Conservation (phyloP, 2,797 vertebrate genomes). For the Prionace glauca region DNA sequence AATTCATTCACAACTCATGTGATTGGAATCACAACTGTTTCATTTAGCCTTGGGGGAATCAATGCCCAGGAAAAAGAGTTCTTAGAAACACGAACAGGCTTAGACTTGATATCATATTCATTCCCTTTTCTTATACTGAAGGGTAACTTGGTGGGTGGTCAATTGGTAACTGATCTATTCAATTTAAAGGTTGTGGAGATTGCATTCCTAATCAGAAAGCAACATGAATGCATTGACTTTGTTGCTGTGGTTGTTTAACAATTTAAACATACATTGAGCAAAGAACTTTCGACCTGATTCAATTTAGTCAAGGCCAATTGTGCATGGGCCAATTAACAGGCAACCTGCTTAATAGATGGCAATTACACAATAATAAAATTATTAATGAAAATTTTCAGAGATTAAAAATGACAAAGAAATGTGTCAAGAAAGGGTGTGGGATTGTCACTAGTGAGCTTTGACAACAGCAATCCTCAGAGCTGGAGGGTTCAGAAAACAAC, state of each 20-base stretch:
- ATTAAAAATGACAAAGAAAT: not conserved
- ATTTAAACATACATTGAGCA: not conserved
- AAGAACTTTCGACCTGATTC: not conserved
- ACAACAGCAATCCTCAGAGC: not conserved
- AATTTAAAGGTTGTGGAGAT: not conserved
- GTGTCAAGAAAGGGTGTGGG: not conserved
- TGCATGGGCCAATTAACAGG: not conserved
- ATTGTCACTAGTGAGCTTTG: not conserved
- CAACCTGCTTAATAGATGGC: not conserved
- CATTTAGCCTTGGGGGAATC: not conserved
- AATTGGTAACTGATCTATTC: constrained; percentile 16
- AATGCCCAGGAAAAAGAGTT: not conserved
- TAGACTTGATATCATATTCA: constrained; percentile 1
- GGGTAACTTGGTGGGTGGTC: constrained; percentile 18
- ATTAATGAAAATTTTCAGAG: not conserved
- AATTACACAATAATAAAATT: not conserved
- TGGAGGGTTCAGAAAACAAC: not conserved
- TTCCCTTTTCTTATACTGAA: constrained; percentile 13
- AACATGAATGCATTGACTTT: not conserved
- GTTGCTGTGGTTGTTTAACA: not conserved
- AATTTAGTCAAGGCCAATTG: not conserved
- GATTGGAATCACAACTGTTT: constrained; percentile 15
- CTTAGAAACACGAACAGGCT: not conserved
- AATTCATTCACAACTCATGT: not conserved
- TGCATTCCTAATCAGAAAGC: not conserved